Base-by-base conservation (phyloP, 2,888 invertebrate species). In the Oscheius sp. region DNA sequence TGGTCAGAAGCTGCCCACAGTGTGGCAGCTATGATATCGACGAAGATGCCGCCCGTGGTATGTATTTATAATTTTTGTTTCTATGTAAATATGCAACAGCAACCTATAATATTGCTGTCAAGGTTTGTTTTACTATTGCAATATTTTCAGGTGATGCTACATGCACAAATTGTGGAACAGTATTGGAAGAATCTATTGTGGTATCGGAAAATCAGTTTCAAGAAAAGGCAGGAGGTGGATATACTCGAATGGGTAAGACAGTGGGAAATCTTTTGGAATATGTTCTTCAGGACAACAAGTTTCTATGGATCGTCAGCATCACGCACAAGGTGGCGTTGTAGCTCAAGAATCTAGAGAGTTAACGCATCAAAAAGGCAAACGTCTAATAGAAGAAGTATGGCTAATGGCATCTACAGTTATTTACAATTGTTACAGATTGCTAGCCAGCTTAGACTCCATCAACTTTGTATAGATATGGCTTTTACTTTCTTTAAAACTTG, bases 151-250 rank as follows among this genome's bases (percentile, higher is more conserved):
- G 83, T 79, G 96, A 97, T 91, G 93, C 94, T 12, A 95, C 97
- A 0, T 99, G 99, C 89, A 96, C 94, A 29, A 93, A 93, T 88
- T 99, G 99, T 90, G 99, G 98, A 29, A 93, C 94, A 7, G 98
- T 99, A 1, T 90, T 99, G 18, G 97, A 98, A 89, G 96, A 97
- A 88, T 95, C 94, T 86, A 93, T 95, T 70, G 98, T 99, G 88
- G 96, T 99, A 27, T 94, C 95, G 1, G 97, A 98, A 89, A 93
- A 97, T 27, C 95, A 96, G 89, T 99, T 97, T 88, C 94, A 95
- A 89, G 98, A 99, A 74, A 71, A 82, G 61, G 83, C 85, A 52
- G 86, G 87, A 3, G 87, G 87, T 23, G 90, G 96, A 95, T 0
- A 93, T 95, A 2, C 93, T 93, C 2, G 86, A 46, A 82, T 87